phyloP scores from a whole-genome alignment of 2,797 vertebrate genomes.

The Tapera naevia region DNA sequence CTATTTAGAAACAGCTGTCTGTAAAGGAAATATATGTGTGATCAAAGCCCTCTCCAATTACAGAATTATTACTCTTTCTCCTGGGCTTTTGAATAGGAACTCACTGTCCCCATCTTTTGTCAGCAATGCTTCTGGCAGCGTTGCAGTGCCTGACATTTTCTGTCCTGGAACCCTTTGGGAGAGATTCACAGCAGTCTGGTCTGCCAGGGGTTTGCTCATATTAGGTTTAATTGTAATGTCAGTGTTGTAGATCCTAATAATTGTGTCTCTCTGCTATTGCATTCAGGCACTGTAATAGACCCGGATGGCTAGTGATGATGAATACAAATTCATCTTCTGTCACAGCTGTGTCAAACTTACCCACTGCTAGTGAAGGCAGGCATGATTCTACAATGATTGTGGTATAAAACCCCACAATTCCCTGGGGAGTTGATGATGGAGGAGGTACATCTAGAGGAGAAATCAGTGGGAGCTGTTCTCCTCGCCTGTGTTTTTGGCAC shows the following conservation, averaged over 20 bases:
- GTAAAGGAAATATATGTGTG: constrained; percentile 69
- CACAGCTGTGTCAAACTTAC: not conserved
- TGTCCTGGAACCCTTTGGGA: not conserved
- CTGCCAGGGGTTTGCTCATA: constrained; percentile 6
- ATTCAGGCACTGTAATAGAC: constrained; percentile 1
- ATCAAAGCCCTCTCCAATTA: constrained; percentile 77
- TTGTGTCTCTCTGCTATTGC: constrained; percentile 32
- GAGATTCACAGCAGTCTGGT: not conserved
- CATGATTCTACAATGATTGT: not conserved
- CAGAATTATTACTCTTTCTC: constrained; percentile 64
- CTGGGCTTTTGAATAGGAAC: not conserved
- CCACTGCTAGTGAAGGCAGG: not conserved
- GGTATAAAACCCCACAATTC: not conserved
- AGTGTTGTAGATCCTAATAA: constrained; percentile 2
- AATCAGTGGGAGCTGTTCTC: not conserved
- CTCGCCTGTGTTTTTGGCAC: not conserved
- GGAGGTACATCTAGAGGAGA: not conserved
- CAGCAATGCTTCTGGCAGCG: not conserved
- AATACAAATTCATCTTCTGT: constrained; percentile 52
- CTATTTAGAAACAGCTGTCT: constrained; percentile 67
- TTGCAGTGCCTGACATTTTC: not conserved
- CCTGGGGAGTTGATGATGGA: not conserved
- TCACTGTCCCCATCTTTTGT: constrained; percentile 15
- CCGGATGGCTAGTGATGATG: constrained; percentile 11
- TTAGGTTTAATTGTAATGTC: not conserved